These are phyloP conservation scores for Globia sparganii DNA, from an alignment of 2,888 invertebrate species.

Conservation along the genomic window DNA sequence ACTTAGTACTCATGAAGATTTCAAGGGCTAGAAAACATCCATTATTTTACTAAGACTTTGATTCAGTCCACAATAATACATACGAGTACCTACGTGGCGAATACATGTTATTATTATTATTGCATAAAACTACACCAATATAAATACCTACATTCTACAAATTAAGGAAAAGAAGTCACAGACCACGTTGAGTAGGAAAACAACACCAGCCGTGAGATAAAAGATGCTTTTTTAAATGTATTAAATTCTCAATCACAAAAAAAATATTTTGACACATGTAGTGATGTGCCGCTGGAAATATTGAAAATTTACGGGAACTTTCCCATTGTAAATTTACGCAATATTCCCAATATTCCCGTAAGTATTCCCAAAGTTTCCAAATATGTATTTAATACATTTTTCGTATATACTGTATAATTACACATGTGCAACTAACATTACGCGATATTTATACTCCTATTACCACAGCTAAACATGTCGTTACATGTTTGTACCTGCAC, in stretches of 20 bases:
- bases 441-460: no score
- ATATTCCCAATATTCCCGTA: no score
- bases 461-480: no score
- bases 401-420: no score
- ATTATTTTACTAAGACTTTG: background rate
- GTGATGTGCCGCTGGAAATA: no score
- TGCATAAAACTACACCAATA: background rate
- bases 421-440: no score
- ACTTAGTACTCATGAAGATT: constrained; percentile 10
- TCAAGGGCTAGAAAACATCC: constrained; percentile 4
- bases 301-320: no score
- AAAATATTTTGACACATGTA: constrained; percentile 62
- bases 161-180: constrained; percentile 2
- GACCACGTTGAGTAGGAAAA: background rate
- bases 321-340: no score
- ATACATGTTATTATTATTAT: background rate
- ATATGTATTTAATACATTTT: no score
- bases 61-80: background rate
- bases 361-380: no score
- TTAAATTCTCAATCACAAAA: background rate
- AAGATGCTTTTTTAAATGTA: background rate
- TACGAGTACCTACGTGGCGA: background rate
- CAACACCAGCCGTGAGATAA: background rate
- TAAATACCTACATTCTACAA: background rate
- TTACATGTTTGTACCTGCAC: no score